A percentile compares a stretch with the other conserved stretches of the same genome.
Evolutionary conservation across 2,113 vertebrate genomes (phyloP).

Genomic region (Brachypodius melanocephalos): DNA sequence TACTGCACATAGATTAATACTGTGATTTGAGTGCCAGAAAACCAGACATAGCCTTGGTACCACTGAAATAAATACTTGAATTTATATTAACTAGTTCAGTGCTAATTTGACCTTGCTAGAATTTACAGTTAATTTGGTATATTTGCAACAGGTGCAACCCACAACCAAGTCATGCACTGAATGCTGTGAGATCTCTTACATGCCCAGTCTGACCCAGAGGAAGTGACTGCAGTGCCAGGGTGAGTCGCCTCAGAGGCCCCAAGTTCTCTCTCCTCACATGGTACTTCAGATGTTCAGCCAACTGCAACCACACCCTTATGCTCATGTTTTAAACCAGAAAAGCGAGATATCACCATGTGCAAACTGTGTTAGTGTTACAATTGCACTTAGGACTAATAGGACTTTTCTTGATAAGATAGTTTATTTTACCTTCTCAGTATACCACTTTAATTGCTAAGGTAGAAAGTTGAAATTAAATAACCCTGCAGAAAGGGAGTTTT

Average conservation of each 20-base stretch:
- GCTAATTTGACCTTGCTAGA: background rate
- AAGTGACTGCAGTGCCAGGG: background rate
- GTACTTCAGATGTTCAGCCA: background rate
- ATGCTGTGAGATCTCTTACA: background rate
- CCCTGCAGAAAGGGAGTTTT: background rate
- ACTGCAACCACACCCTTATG: background rate
- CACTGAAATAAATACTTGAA: background rate
- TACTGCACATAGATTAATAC: background rate
- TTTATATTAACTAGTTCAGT: background rate
- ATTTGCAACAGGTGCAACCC: background rate
- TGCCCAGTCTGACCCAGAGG: background rate
- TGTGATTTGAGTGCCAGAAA: background rate
- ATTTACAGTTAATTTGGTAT: background rate
- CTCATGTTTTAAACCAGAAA: constrained; percentile 3
- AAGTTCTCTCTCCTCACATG: fast-evolving
- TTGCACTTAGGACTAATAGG: background rate
- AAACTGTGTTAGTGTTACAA: background rate
- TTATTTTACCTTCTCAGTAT: background rate
- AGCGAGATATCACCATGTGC: background rate
- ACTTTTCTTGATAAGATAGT: background rate
- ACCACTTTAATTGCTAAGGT: background rate
- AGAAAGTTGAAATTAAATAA: background rate
- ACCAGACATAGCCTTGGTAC: background rate
- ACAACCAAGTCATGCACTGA: background rate
- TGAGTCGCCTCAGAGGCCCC: background rate